Percentiles rank a stretch among this genome's conserved stretches.
Conservation (phyloP, 2,888 invertebrate genomes). For the Tetropium fuscum region DNA sequence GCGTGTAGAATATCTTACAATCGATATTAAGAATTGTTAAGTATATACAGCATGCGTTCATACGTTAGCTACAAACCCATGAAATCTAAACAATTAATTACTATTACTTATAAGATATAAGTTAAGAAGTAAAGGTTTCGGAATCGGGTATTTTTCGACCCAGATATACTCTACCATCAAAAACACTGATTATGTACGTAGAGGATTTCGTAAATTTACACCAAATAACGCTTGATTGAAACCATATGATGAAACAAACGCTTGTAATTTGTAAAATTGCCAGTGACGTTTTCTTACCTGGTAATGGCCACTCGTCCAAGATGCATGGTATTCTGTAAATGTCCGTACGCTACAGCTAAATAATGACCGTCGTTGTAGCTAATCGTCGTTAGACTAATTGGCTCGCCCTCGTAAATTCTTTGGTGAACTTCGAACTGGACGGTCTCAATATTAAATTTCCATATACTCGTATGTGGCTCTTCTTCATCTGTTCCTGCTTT, state of each 20-base stretch:
- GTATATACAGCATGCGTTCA: no score
- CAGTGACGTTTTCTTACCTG: constrained; percentile 46
- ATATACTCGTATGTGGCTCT: constrained; percentile 52
- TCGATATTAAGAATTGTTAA: no score
- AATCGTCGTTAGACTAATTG: constrained; percentile 53
- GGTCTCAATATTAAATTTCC: constrained; percentile 49
- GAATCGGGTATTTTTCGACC: no score
- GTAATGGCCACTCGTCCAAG: constrained; percentile 57
- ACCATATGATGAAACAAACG: not conserved
- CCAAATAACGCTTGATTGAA: not conserved
- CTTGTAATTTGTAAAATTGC: not conserved
- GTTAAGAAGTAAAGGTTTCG: no score
- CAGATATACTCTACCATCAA: no score
- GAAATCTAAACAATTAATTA: no score
- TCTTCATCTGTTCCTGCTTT: constrained; percentile 30
- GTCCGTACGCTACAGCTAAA: constrained; percentile 58
- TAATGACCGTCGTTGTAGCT: constrained; percentile 50
- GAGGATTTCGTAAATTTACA: no score
- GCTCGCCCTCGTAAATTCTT: constrained; percentile 51
- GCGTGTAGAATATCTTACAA: no score
- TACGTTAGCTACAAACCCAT: no score
- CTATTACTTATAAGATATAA: no score
- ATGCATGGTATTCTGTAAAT: constrained; percentile 53
- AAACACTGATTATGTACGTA: no score
- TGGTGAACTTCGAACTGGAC: constrained; percentile 52